Evolutionary conservation across 1,140 invertebrate species (phyloP).

Genomic region (Cydia pomonella): DNA sequence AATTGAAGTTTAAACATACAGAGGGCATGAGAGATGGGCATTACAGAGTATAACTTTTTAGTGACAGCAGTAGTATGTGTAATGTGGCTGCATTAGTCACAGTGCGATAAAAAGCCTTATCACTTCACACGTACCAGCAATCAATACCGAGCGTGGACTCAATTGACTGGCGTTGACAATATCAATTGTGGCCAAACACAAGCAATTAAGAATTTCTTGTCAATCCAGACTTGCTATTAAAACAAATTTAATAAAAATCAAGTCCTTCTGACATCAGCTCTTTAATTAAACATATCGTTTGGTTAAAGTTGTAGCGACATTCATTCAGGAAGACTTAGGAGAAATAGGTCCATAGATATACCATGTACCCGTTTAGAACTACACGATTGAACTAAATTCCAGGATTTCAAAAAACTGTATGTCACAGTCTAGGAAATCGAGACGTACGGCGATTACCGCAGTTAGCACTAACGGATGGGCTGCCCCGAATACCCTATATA

Average conservation of each 20-base stretch:
- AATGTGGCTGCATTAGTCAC: conserved; percentile 16
- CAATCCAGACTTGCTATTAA: neutral
- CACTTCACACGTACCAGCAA: neutral
- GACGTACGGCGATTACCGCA: neutral
- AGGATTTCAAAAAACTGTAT: conserved; percentile 14
- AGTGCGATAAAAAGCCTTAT: neutral
- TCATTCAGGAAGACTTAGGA: neutral
- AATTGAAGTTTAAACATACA: neutral
- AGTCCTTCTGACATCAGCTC: neutral
- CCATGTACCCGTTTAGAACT: neutral
- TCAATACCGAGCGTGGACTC: neutral
- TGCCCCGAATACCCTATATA: neutral
- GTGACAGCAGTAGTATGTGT: neutral
- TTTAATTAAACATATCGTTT: neutral
- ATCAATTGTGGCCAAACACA: conserved; percentile 2
- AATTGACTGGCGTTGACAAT: neutral
- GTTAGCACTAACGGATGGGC: neutral
- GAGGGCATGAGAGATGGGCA: no score
- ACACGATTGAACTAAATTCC: neutral
- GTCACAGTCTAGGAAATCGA: conserved; percentile 8
- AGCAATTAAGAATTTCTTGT: neutral
- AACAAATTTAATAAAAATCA: neutral
- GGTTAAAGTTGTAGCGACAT: neutral
- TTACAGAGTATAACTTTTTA: no score
- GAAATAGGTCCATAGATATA: neutral